These are phyloP conservation scores for Noctuana brunneofusca DNA, from an alignment of 2,888 invertebrate genomes.

Conservation along the genomic window DNA sequence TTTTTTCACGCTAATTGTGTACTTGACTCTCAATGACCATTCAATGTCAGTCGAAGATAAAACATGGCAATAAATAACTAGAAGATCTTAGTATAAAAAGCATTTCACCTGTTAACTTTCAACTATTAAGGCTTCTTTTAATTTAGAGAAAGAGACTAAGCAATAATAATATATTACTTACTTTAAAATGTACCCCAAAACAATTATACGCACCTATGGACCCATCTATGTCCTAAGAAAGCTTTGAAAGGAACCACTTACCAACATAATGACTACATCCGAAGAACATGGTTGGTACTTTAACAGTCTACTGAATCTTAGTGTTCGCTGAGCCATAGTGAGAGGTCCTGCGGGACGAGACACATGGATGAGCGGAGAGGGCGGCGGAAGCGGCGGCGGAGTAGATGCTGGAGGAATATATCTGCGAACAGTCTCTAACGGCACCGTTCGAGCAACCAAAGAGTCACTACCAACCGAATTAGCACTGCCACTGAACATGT, in stretches of 20 bases:
- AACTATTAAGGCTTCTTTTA: neutral
- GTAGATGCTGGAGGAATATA: conserved; percentile 73
- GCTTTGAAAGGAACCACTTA: conserved; percentile 50
- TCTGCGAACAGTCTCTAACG: conserved; percentile 86
- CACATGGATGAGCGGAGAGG: conserved; percentile 71
- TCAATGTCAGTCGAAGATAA: conserved; percentile 15
- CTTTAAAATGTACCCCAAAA: neutral
- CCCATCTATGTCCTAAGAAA: neutral
- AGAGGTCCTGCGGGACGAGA: conserved; percentile 79
- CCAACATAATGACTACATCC: conserved; percentile 71
- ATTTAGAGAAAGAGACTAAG: neutral
- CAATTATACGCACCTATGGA: neutral
- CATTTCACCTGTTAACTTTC: neutral
- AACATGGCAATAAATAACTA: neutral
- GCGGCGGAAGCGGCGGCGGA: conserved; percentile 65
- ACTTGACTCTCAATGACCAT: conserved; percentile 9
- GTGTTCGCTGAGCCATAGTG: conserved; percentile 87
- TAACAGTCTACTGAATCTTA: conserved; percentile 86
- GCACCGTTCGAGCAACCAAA: conserved; percentile 87
- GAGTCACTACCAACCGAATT: conserved; percentile 89
- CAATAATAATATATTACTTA: neutral
- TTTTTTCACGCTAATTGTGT: conserved; percentile 7
- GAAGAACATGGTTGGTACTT: conserved; percentile 85
- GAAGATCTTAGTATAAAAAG: neutral
- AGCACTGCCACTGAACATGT: conserved; percentile 87